phyloP scores from a whole-genome alignment of 1,140 invertebrate genomes.

The Sogatella furcifera region DNA sequence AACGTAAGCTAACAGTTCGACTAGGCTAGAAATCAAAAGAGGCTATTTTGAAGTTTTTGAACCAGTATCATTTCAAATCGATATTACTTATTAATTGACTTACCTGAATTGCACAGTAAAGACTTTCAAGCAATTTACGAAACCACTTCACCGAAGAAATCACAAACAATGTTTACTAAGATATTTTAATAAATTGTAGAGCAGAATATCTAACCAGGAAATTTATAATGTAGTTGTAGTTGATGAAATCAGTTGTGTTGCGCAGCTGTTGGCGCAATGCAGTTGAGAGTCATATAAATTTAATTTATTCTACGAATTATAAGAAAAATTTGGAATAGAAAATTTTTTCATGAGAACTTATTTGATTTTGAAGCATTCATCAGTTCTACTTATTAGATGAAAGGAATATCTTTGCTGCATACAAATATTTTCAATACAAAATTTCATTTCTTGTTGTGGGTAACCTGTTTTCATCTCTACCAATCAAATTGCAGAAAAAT shows the following conservation, averaged over 20 bases:
- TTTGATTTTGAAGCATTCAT: no score
- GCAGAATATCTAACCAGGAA: constrained; percentile 26
- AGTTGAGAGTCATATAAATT: constrained; percentile 5
- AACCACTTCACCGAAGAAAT: constrained; percentile 3
- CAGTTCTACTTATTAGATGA: no score
- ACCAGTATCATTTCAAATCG: background rate
- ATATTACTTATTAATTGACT: background rate
- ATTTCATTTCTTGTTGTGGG: no score
- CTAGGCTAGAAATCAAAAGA: background rate
- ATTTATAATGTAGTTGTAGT: constrained; percentile 19
- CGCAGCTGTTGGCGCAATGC: constrained; percentile 25
- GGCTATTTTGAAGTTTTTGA: background rate
- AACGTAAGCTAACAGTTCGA: constrained; percentile 11
- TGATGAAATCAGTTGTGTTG: constrained; percentile 24
- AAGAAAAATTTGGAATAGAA: no score
- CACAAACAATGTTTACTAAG: constrained; percentile 12
- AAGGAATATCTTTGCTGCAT: no score
- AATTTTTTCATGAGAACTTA: no score
- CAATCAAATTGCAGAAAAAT: no score
- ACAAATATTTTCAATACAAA: no score
- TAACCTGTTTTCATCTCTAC: no score
- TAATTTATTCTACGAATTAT: background rate
- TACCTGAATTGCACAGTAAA: background rate
- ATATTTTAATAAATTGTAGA: constrained; percentile 16
- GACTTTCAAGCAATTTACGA: background rate